Evolutionary conservation across 2,113 vertebrate species (phyloP).

Genomic region (Ictalurus furcatus): DNA sequence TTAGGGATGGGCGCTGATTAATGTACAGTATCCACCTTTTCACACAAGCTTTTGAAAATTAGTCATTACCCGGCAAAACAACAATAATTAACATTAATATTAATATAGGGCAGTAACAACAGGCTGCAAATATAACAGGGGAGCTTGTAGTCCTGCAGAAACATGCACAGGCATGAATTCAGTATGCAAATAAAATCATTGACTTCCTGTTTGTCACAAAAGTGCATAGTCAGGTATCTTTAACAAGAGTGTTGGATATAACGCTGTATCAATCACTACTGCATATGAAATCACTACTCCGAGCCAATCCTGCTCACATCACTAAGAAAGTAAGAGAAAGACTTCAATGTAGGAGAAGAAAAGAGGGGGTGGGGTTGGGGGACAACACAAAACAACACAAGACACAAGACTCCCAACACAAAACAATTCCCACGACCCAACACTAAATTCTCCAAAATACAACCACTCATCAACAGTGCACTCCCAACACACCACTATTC

Average conservation of each 20-base stretch:
- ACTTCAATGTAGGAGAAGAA: neutral
- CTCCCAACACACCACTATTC: neutral
- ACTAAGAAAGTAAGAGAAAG: neutral
- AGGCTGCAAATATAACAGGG: neutral
- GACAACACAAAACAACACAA: neutral
- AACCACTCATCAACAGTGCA: neutral
- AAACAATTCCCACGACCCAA: neutral
- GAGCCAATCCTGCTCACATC: neutral
- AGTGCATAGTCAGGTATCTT: constrained; percentile 3
- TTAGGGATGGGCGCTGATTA: neutral
- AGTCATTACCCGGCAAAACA: neutral
- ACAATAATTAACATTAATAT: neutral
- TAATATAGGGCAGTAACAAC: neutral
- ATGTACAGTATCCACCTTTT: neutral
- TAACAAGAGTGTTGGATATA: neutral
- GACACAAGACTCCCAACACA: neutral
- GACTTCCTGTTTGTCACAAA: neutral
- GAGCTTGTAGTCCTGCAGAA: neutral
- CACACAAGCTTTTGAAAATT: neutral
- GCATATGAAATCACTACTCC: neutral
- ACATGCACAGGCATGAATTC: neutral
- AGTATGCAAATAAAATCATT: neutral
- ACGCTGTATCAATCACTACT: neutral
- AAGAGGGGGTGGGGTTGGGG: neutral
- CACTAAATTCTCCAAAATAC: neutral